Evolutionary conservation across 2,888 invertebrate genomes (phyloP), one percentile per base, ranked within the genome.

Genomic region (Allolobophora icterica): DNA sequence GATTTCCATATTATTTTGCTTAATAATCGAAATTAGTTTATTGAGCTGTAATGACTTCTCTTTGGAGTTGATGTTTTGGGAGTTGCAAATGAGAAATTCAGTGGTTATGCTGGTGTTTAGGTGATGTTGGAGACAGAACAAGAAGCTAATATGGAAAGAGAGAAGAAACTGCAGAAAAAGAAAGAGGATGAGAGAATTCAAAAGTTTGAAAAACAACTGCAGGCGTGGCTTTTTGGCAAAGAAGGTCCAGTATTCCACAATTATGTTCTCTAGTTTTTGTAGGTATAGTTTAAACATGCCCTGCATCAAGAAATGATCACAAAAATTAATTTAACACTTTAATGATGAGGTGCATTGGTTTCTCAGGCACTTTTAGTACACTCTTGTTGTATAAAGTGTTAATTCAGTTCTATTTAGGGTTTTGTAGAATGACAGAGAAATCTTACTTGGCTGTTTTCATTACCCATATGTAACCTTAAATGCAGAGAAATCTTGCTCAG

Each of bases 121-220:
- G 90, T 90, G 71, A 90, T 90, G 90, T 30, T 90, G 90, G 90
- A 90, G 52, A 90, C 58, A 30, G 90, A 90, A 30, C 90, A 71
- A 34, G 90, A 90, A 71, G 90, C 45, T 5, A 58, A 90, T 35
- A 21, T 90, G 52, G 90, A 52, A 71, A 52, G 90, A 71, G 90
- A 90, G 90, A 52, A 58, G 33, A 90, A 52, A 38, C 33, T 38
- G 30, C 45, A 58, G 38, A 90, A 58, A 38, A 90, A 24, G 71
- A 90, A 71, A 90, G 90, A 90, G 34, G n/a, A 58, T 34, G 89
- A 42, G 45, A 42, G 38, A 87, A 87, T 87, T 87, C 34, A 87
- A 38, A 87, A 87, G n/a, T 87, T 34, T 34, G 38, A 38, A 21
- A 42, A 89, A 38, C 89, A 52, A 33, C 89, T 89, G 8, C 42